A percentile compares a stretch with the other conserved stretches of the same genome.
Conservation (phyloP, 2,113 vertebrate species). For the Megaceryle maxima region DNA sequence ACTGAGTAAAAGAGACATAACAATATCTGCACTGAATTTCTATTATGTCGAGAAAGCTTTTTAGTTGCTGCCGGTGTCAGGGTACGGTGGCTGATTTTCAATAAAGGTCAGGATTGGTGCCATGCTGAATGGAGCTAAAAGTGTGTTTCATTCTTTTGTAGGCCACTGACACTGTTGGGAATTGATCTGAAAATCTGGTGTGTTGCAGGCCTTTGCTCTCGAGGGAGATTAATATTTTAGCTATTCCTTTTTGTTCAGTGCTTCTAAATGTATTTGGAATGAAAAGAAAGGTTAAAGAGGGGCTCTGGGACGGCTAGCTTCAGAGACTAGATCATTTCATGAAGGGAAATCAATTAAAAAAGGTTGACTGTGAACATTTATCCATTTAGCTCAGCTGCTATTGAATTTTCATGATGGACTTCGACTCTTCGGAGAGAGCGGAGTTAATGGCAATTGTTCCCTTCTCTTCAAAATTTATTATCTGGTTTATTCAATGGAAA, state of each 20-base stretch:
- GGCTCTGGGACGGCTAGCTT: conserved; percentile 85
- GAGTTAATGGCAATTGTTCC: conserved; percentile 99
- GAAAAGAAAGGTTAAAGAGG: conserved; percentile 89
- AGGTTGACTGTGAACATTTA: conserved; percentile 97
- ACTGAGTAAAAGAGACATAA: conserved; percentile 86
- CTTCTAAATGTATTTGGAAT: conserved; percentile 86
- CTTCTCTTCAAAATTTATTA: conserved; percentile 98
- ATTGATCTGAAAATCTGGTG: conserved; percentile 86
- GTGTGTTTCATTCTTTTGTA: conserved; percentile 82
- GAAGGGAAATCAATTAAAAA: conserved; percentile 99
- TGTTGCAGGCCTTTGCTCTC: conserved; percentile 83
- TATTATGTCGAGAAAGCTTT: conserved; percentile 82
- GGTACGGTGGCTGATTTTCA: conserved; percentile 80
- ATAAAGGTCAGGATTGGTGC: conserved; percentile 83
- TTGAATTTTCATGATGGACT: conserved; percentile 99
- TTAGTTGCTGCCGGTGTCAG: conserved; percentile 73
- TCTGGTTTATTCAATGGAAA: conserved; percentile 98
- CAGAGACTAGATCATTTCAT: conserved; percentile 94
- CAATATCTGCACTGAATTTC: conserved; percentile 87
- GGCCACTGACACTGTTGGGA: conserved; percentile 82
- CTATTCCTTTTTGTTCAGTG: conserved; percentile 83
- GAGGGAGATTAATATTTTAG: conserved; percentile 88
- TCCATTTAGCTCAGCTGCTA: conserved; percentile 98
- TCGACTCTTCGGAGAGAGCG: conserved; percentile 93
- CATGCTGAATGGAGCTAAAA: conserved; percentile 80